Percentiles rank a stretch among this genome's conserved stretches.
These are phyloP conservation scores for Heterohyrax brucei DNA, from an alignment of 2,797 vertebrate species.

Conservation along the genomic window DNA sequence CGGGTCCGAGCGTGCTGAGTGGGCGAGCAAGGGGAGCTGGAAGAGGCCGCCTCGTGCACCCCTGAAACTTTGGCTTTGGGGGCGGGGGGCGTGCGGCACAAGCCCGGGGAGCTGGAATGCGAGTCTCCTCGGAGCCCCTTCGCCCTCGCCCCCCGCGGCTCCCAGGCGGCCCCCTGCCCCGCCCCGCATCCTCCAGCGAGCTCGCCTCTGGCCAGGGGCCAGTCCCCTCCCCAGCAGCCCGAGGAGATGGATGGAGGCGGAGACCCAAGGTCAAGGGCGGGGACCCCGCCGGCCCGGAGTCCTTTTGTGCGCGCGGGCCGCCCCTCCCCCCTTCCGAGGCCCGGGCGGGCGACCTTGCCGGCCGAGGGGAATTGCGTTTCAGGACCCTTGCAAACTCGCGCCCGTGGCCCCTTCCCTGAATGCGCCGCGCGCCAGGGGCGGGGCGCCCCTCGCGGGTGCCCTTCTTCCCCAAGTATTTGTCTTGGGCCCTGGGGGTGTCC, in stretches of 20 bases:
- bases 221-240: constrained; percentile 54
- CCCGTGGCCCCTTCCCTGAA: not conserved
- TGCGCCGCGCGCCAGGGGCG: not conserved
- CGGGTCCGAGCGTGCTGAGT: constrained; percentile 38
- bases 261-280: constrained; percentile 86
- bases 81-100: not conserved
- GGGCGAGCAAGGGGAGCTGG: not conserved
- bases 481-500: not conserved
- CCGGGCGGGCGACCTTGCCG: not conserved
- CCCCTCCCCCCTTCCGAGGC: constrained; percentile 45
- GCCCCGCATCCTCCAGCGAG: constrained; percentile 46
- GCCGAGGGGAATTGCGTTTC: constrained; percentile 8
- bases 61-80: constrained; percentile 57
- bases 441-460: not conserved
- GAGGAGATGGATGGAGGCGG: constrained; percentile 83
- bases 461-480: not conserved
- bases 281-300: constrained; percentile 69
- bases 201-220: constrained; percentile 79
- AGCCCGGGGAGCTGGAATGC: not conserved
- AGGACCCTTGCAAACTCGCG: not conserved
- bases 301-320: constrained; percentile 71
- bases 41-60: not conserved
- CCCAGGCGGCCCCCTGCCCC: constrained; percentile 1
- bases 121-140: not conserved
- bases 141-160: not conserved